Evolutionary conservation across 1,140 invertebrate species (phyloP), one percentile per base, ranked within the genome.

Genomic region (Hyles vespertilio): DNA sequence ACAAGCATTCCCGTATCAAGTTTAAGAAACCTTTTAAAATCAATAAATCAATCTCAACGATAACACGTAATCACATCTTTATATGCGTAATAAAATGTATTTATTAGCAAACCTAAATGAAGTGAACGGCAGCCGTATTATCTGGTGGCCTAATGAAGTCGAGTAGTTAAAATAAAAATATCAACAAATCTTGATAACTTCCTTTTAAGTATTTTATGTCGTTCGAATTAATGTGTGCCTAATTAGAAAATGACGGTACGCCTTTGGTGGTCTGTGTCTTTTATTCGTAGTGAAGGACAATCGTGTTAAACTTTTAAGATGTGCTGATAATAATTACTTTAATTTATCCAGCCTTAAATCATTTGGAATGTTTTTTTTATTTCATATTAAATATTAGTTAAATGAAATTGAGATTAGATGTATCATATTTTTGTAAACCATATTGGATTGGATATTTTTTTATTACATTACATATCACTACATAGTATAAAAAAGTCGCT

Each of bases 191-290:
- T 64, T 57, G 56, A 58, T 51, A 58, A 53, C 58, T 56, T 59
- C 54, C 54, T 56, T 56, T 56, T 34, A 56, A 34, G 34, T 56
- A 56, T 34, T 47, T 56, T 56, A 53, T 56, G 56, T 59, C 56
- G 36, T 53, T 49, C 44, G 47, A 55, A 63, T 63, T 63, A 63
- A 63, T 47, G 56, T 48, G 47, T 55, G 50, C 52, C 58, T 48
- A 56, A 58, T 58, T 58, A 55, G 32, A 52, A 55, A 59, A 56
- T 51, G 56, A 59, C 46, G n/a, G 50, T 59, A 55, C 62, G 55
- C 32, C 62, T 51, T 56, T 56, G 62, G 62, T 64, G 62, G 62
- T 64, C 61, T 40, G 36, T 40, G 36, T 40, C 5, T 5, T 40
- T 40, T 5, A 5, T 40, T 40, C 8, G 22, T 22, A 22, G 22